A percentile compares a stretch with the other conserved stretches of the same genome.
phyloP scores from a whole-genome alignment of 1,140 invertebrate genomes.

The Colletes gigas region DNA sequence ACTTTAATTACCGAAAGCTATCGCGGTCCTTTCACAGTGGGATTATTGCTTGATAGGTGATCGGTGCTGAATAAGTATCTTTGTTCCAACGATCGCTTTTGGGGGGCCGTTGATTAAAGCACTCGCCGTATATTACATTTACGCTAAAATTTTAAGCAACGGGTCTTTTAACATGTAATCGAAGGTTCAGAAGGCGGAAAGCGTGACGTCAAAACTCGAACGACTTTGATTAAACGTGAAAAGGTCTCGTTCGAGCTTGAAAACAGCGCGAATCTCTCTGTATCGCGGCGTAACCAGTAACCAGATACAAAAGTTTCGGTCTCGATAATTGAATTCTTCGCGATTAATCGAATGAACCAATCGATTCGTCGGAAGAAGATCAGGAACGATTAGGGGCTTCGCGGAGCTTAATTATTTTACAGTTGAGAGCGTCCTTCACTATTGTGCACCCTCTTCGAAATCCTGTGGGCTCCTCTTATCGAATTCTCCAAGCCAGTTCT shows the following conservation, averaged over 20 bases:
- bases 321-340: slow-evolving; percentile 33
- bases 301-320: slow-evolving; percentile 22
- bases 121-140: too few relatives aligned
- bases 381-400: slow-evolving; percentile 40
- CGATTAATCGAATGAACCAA: slow-evolving; percentile 43
- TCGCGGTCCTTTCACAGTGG: not conserved
- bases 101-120: too few relatives aligned
- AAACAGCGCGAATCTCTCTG: not conserved
- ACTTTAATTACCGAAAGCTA: slow-evolving; percentile 28
- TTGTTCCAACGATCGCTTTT: not conserved
- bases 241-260: not conserved
- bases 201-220: too few relatives aligned
- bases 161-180: too few relatives aligned
- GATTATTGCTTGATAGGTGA: not conserved
- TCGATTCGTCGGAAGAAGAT: slow-evolving; percentile 30
- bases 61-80: not conserved
- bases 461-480: slow-evolving; percentile 50
- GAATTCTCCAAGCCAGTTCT: slow-evolving; percentile 41
- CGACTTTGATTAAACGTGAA: not conserved
- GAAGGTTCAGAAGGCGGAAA: too few relatives aligned
- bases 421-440: slow-evolving; percentile 35
- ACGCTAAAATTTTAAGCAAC: too few relatives aligned
- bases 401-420: slow-evolving; percentile 47
- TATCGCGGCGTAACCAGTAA: not conserved
- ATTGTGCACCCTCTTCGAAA: slow-evolving; percentile 41